These are phyloP conservation scores for Halocynthia aurantium DNA, from an alignment of 23 tunicate species.

Conservation along the genomic window DNA sequence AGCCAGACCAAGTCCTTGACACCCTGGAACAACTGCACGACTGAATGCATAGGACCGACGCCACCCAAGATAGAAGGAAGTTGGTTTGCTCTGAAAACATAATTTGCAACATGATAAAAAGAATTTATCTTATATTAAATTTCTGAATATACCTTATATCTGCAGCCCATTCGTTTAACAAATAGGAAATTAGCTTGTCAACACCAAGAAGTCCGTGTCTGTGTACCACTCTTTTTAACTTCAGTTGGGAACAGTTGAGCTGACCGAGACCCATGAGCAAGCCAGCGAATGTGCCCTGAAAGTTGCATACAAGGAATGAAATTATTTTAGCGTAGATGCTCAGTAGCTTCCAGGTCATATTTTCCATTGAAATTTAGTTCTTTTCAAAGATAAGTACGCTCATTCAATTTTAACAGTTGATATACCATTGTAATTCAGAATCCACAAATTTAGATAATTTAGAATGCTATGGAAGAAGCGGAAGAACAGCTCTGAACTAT, in stretches of 20 bases:
- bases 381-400: no score
- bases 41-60: constrained; percentile 92
- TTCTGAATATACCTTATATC: constrained; percentile 28
- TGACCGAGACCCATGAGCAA: constrained; percentile 84
- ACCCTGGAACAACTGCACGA: constrained; percentile 78
- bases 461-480: background rate
- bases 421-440: no score
- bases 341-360: no score
- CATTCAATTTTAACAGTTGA: no score
- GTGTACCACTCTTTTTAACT: constrained; percentile 45
- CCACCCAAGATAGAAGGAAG: constrained; percentile 90
- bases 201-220: constrained; percentile 75
- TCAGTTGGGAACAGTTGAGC: constrained; percentile 75
- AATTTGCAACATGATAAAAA: no score
- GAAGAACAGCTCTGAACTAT: background rate
- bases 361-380: no score
- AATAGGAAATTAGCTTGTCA: constrained; percentile 47
- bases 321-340: no score
- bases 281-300: constrained; percentile 79
- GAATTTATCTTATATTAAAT: no score
- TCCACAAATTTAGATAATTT: no score
- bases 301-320: no score
- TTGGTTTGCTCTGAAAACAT: constrained; percentile 43
- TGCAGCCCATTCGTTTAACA: constrained; percentile 77
- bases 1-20: constrained; percentile 72